A percentile compares a stretch with the other conserved stretches of the same genome.
Conservation (phyloP, 2,888 invertebrate species). For the Strigamia crassipes region DNA sequence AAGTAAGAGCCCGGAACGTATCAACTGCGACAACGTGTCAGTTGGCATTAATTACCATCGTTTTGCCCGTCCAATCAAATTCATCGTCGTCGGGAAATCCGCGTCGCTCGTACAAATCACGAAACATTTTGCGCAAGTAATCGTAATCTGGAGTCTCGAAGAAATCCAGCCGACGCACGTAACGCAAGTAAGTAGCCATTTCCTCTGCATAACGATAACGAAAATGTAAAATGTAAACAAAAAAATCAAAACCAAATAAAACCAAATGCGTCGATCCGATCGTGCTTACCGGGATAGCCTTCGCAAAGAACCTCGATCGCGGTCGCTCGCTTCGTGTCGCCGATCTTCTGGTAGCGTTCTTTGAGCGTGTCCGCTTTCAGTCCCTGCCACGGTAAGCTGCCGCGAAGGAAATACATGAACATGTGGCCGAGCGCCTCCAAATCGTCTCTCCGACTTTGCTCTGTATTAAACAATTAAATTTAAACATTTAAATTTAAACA, state of each 20-base stretch:
- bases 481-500: no score
- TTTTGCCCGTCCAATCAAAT: conserved; percentile 94
- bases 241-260: no score
- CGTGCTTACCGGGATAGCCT: conserved; percentile 71
- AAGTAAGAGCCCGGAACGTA: not conserved
- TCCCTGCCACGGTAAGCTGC: conserved; percentile 99
- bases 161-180: conserved; percentile 95
- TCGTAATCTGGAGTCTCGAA: conserved; percentile 99
- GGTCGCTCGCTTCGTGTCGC: conserved; percentile 98
- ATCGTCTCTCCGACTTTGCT: conserved; percentile 99
- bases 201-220: no score
- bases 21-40: not conserved
- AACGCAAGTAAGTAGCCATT: conserved; percentile 95
- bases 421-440: conserved; percentile 99
- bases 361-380: conserved; percentile 99
- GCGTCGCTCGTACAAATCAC: conserved; percentile 80
- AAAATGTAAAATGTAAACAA: no score
- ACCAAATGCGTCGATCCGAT: no score
- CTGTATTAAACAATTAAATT: no score
- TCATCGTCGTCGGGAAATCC: conserved; percentile 81
- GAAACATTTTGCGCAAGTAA: conserved; percentile 93
- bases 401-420: conserved; percentile 99
- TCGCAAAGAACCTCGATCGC: conserved; percentile 88
- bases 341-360: conserved; percentile 99
- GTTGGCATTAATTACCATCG: conserved; percentile 61